Evolutionary conservation across 2,888 invertebrate genomes (phyloP).

Genomic region (Euplagia quadripunctaria): DNA sequence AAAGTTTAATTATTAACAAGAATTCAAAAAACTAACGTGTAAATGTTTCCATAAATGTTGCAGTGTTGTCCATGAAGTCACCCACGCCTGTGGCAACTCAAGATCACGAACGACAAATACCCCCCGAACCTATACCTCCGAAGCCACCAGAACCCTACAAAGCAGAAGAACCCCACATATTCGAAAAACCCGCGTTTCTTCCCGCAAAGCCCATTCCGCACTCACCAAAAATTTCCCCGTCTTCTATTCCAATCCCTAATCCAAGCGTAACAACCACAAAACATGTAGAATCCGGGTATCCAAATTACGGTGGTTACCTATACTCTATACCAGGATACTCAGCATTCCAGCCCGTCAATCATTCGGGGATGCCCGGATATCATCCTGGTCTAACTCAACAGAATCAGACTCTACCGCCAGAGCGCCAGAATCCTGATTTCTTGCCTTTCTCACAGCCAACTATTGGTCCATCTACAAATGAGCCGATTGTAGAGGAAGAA

Average conservation of each 20-base stretch:
- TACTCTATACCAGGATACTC: constrained; percentile 83
- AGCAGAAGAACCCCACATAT: constrained; percentile 57
- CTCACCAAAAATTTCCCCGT: constrained; percentile 82
- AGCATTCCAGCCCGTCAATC: constrained; percentile 77
- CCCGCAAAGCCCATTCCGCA: constrained; percentile 73
- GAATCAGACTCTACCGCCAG: constrained; percentile 59
- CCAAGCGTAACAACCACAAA: constrained; percentile 77
- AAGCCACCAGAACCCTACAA: constrained; percentile 66
- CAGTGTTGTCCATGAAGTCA: constrained; percentile 44
- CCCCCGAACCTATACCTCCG: constrained; percentile 59
- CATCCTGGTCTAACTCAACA: constrained; percentile 67
- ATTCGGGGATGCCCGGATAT: constrained; percentile 39
- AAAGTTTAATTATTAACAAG: not conserved
- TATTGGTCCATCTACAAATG: constrained; percentile 3
- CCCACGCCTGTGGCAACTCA: constrained; percentile 43
- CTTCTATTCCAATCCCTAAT: constrained; percentile 82
- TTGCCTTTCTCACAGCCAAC: constrained; percentile 39
- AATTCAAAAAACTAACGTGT: constrained; percentile 12
- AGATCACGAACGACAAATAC: constrained; percentile 61
- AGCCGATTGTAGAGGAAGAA: constrained; percentile 34
- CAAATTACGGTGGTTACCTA: constrained; percentile 75
- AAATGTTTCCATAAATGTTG: constrained; percentile 32
- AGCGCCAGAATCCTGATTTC: constrained; percentile 59
- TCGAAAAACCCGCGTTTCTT: constrained; percentile 70
- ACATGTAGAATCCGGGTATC: constrained; percentile 71